Conservation (phyloP, 2,113 vertebrate species). For the Tupaia chinensis region DNA sequence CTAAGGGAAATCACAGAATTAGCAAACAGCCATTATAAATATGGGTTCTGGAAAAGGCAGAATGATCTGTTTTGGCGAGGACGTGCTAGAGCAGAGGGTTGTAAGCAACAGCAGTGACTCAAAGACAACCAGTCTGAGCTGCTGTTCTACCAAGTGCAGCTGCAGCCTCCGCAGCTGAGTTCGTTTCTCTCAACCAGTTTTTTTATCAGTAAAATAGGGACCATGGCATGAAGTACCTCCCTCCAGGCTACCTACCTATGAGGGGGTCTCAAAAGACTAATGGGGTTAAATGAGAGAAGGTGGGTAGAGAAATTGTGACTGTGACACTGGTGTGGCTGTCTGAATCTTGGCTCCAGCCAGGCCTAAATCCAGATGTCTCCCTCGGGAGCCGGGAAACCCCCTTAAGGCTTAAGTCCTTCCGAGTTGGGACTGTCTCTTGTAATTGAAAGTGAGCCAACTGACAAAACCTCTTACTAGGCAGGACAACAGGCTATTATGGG, state of each 20-base stretch:
- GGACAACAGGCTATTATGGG: fast-evolving
- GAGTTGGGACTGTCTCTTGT: neutral
- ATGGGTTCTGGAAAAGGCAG: too few relatives aligned
- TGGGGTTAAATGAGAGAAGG: neutral
- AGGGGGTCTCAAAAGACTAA: neutral
- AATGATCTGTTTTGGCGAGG: neutral
- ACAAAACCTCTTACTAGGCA: neutral
- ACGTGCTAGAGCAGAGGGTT: neutral
- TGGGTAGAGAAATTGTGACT: neutral
- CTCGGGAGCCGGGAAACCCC: neutral
- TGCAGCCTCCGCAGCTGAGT: neutral
- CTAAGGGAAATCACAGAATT: neutral
- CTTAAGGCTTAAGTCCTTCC: neutral
- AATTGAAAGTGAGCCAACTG: neutral
- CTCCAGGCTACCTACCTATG: neutral
- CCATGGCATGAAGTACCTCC: neutral
- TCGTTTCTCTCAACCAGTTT: neutral
- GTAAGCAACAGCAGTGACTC: neutral
- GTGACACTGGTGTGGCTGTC: neutral
- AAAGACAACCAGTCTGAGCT: neutral
- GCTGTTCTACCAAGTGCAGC: neutral
- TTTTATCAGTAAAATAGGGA: neutral
- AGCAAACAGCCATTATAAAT: neutral
- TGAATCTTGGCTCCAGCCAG: neutral
- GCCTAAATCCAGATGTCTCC: neutral